Evolutionary conservation across 2,888 invertebrate species (phyloP), one percentile per base, ranked within the genome.

Genomic region (Trachelus troglodyta): DNA sequence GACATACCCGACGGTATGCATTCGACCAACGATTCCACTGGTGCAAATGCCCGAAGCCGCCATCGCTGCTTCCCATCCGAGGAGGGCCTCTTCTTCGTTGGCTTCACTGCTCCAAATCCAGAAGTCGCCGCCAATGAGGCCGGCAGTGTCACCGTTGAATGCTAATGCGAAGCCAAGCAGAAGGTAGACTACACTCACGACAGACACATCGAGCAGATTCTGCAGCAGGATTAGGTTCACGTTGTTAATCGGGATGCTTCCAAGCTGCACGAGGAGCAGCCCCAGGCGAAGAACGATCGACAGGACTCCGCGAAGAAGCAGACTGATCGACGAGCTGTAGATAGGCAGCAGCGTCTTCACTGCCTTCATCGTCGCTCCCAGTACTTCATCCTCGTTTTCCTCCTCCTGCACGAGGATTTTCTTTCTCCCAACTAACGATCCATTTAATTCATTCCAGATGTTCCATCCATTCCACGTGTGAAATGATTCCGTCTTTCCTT

Each of bases 141-240:
- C 86, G 11, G 73, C 78, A 0, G 81, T 33, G 69, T 88, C 87
- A n/a, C 85, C 86, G 69, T 89, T 89, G 80, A 89, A 91, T 12
- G 90, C 87, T 56, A 92, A 73, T n/a, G 86, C 81, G 68, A 83
- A 88, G 40, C 92, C 92, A 3, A 89, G 68, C 69, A 69, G n/a
- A 15, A 69, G 12, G 78, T 89, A 92, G 2, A 87, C 83, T 11
- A 90, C n/a, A 3, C 89, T 90, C 6, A 85, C 83, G 76, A 87
- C 84, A 11, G 85, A 87, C 11, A 92, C 83, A 76, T 92, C 92
- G 0, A 91, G 73, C 30, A 90, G 81, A 80, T 92, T 92, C 23
- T 91, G 89, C 4, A 92, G 83, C 1, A 92, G 79, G 31, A 92
- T 89, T 69, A 89, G 83, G 76, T 91, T 91, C 1, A 91, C 88